Evolutionary conservation across 2,113 vertebrate species (phyloP), one percentile per base, ranked within the genome.

Genomic region (Gobiocypris rarus): DNA sequence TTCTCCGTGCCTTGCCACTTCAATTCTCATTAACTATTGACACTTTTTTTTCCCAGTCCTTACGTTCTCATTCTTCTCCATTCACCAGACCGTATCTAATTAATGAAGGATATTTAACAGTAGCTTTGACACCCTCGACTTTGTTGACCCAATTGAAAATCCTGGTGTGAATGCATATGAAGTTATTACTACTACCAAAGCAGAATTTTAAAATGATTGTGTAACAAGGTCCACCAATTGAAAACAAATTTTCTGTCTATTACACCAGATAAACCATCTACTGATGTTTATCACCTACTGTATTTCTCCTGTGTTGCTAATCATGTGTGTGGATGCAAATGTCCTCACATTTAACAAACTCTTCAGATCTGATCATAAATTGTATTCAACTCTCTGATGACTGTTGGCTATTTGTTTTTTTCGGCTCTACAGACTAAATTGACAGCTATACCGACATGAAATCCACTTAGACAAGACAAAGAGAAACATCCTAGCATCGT

Each of bases 1-100:
- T 41, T 45, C 41, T 48, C 22, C 7, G 70, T 9, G 63, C 31
- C 9, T 70, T 82, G 58, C 82, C 83, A 86, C 80, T 88, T 77
- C 69, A 78, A 76, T 85, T 77, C 79, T 84, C 70, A 70, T 90
- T 65, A 82, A n/a, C 56, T 43, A 82, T 24, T 84, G 86, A 91
- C 63, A 45, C 63, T 14, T 61, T n/a, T 43, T 14, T 43, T 24
- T 38, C 9, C 38, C 56, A 54, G 26, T 54, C 4, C 48, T 75
- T 13, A 31, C 8, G 1, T 74, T 48, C 22, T 58, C 75, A 58
- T 77, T 77, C 48, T 13, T 31, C 10, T 34, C n/a, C 15, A 69
- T 70, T 73, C 2, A 19, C 48, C 17, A 58, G 50, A 77, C n/a
- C 28, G 1, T 54, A 28, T 22, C 74, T 56, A 38, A 75, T 79